Conservation (phyloP, 2,113 vertebrate genomes). For the Tachysurus fulvidraco region DNA sequence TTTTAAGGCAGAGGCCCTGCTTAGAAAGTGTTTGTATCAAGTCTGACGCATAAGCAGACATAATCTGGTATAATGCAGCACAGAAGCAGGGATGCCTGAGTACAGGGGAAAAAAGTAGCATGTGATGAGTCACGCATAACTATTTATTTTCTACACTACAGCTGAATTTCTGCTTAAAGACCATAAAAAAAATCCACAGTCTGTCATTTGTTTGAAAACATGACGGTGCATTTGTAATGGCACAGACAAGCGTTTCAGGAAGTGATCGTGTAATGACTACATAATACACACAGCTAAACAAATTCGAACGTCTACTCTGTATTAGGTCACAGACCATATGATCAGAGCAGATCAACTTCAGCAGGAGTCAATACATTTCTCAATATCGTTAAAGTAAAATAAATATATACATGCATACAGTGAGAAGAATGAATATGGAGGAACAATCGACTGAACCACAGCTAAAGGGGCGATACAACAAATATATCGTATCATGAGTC, state of each 20-base stretch:
- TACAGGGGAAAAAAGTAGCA: background rate
- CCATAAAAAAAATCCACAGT: background rate
- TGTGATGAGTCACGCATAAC: slow-evolving; percentile 16
- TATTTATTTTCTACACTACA: background rate
- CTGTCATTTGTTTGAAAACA: background rate
- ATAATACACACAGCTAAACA: background rate
- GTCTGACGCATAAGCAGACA: background rate
- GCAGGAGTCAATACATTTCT: background rate
- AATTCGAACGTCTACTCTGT: background rate
- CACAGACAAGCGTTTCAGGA: background rate
- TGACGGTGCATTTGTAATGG: background rate
- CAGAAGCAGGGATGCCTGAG: background rate
- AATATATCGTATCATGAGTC: background rate
- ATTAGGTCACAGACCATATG: background rate
- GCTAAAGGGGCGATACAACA: background rate
- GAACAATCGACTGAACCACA: background rate
- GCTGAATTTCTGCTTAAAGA: background rate
- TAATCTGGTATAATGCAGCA: background rate
- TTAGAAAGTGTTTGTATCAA: background rate
- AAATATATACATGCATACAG: fast-evolving
- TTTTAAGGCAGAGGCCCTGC: background rate
- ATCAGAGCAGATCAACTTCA: background rate
- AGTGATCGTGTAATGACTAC: too few species aligned
- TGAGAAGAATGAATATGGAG: background rate
- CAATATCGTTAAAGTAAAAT: background rate